These are phyloP conservation scores for Ladona fulva DNA, from an alignment of 1,140 invertebrate genomes.

Conservation along the genomic window DNA sequence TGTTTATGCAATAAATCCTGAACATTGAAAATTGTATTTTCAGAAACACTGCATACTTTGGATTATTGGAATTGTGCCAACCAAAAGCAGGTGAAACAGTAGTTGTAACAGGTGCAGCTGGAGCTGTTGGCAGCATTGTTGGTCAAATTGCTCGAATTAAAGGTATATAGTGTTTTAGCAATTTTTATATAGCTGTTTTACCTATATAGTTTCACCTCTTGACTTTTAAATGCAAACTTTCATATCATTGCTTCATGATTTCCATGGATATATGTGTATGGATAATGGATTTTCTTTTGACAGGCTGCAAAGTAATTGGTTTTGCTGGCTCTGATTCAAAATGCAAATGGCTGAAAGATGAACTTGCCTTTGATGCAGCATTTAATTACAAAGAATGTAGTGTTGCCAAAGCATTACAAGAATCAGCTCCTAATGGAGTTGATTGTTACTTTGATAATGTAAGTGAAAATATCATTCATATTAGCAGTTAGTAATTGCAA, in stretches of 20 bases:
- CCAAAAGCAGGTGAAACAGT: constrained; percentile 58
- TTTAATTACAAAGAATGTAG: constrained; percentile 61
- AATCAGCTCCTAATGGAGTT: constrained; percentile 53
- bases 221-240: too few relatives aligned
- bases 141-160: constrained; percentile 64
- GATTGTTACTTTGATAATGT: constrained; percentile 71
- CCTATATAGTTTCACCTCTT: too few relatives aligned
- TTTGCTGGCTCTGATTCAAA: constrained; percentile 62
- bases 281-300: background rate
- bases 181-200: background rate
- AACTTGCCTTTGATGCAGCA: constrained; percentile 55
- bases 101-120: constrained; percentile 52
- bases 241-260: background rate
- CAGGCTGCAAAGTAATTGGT: constrained; percentile 58
- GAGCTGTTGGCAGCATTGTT: constrained; percentile 60
- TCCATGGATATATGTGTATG: background rate
- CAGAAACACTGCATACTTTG: constrained; percentile 66
- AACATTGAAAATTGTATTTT: constrained; percentile 12
- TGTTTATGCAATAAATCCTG: too few relatives aligned
- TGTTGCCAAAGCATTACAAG: constrained; percentile 42
- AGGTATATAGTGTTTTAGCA: constrained; percentile 29
- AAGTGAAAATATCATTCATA: constrained; percentile 22
- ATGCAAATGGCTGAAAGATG: constrained; percentile 52
- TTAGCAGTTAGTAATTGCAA: too few relatives aligned
- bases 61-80: constrained; percentile 55